phyloP scores from a whole-genome alignment of 2,888 invertebrate genomes.

The Drosophila dives region DNA sequence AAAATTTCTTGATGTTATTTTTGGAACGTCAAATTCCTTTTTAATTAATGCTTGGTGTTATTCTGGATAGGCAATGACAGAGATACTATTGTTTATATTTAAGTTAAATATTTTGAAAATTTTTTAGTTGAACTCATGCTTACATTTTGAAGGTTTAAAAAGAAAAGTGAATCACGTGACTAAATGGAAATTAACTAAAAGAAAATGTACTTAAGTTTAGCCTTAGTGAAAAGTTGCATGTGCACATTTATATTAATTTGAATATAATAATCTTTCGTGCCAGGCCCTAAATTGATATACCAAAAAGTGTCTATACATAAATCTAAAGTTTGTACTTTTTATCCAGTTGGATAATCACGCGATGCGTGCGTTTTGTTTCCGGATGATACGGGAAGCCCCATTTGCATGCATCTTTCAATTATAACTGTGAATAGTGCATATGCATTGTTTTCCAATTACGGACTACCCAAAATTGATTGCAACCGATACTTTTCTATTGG shows the following conservation, averaged over 20 bases:
- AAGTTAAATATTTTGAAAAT: constrained; percentile 11
- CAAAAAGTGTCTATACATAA: constrained; percentile 4
- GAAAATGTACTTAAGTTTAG: background rate
- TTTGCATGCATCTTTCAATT: constrained; percentile 29
- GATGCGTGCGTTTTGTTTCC: constrained; percentile 27
- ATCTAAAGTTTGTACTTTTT: constrained; percentile 13
- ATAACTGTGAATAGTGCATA: constrained; percentile 41
- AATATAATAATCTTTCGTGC: constrained; percentile 8
- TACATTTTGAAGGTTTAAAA: background rate
- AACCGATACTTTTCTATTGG: background rate
- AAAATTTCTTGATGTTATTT: no score
- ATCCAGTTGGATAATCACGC: constrained; percentile 23
- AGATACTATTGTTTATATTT: constrained; percentile 3
- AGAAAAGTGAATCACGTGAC: constrained; percentile 2
- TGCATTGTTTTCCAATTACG: constrained; percentile 10
- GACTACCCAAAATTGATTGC: constrained; percentile 6
- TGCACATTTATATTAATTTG: constrained; percentile 1
- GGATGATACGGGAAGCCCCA: constrained; percentile 32
- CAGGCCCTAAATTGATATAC: background rate
- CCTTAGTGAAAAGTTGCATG: background rate
- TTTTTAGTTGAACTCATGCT: constrained; percentile 13
- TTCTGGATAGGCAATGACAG: background rate
- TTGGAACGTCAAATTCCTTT: background rate
- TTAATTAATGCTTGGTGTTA: background rate
- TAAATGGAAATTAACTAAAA: background rate